Evolutionary conservation across 2,888 invertebrate genomes (phyloP).

Genomic region (Cerceris ruficornis): DNA sequence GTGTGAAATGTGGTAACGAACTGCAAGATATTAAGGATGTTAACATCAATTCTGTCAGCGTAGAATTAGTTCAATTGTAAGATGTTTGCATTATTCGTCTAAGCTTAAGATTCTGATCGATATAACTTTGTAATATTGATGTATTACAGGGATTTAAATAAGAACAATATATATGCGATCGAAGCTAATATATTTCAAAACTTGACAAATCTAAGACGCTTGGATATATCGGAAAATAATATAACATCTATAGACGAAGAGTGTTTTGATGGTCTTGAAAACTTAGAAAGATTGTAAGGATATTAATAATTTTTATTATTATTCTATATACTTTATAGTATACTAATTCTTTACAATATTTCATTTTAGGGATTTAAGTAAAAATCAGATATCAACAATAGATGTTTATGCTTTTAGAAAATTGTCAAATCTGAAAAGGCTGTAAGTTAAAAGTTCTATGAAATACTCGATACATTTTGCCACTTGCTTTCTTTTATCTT

Average conservation of each 20-base stretch:
- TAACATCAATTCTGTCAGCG: slow-evolving; percentile 85
- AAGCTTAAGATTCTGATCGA: background rate
- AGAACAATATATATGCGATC: slow-evolving; percentile 85
- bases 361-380: slow-evolving; percentile 88
- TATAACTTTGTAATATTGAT: slow-evolving; percentile 34
- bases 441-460: slow-evolving; percentile 79
- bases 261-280: slow-evolving; percentile 87
- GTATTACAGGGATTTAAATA: slow-evolving; percentile 85
- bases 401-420: slow-evolving; percentile 89
- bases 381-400: slow-evolving; percentile 89
- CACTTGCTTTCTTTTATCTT: slow-evolving; percentile 51
- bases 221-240: slow-evolving; percentile 87
- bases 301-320: slow-evolving; percentile 9
- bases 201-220: slow-evolving; percentile 83
- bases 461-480: slow-evolving; percentile 23
- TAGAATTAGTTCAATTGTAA: slow-evolving; percentile 87
- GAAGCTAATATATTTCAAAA: slow-evolving; percentile 73
- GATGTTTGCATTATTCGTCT: slow-evolving; percentile 71
- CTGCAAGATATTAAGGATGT: slow-evolving; percentile 85
- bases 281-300: slow-evolving; percentile 87
- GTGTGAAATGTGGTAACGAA: slow-evolving; percentile 85
- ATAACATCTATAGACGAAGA: slow-evolving; percentile 87
- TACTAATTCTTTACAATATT: slow-evolving; percentile 16
- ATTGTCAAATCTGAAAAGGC: slow-evolving; percentile 87
- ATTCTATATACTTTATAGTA: slow-evolving; percentile 16